A percentile compares a stretch with the other conserved stretches of the same genome.
Conservation (phyloP, 1,140 invertebrate genomes). For the Dinoponera quadriceps region DNA sequence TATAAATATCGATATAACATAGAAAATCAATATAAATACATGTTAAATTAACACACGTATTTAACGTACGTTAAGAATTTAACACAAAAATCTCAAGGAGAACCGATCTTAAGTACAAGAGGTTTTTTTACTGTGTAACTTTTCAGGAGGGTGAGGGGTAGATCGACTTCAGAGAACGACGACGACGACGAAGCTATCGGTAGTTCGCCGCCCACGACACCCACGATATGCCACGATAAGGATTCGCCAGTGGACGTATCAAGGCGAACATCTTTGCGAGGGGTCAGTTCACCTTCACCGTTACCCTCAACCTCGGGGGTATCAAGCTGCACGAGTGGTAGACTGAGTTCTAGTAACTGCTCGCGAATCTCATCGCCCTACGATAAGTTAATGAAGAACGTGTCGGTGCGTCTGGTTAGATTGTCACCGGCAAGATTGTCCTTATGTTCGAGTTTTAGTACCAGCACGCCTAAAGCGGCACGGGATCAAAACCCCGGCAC, state of each 20-base stretch:
- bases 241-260: neutral
- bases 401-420: slow-evolving; percentile 8
- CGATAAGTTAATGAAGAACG: neutral
- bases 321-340: neutral
- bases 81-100: no score
- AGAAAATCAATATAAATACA: no score
- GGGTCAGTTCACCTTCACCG: slow-evolving; percentile 69
- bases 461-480: slow-evolving; percentile 60
- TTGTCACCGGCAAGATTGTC: slow-evolving; percentile 19
- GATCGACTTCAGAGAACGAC: slow-evolving; percentile 1
- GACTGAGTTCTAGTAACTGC: neutral
- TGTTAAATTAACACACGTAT: no score
- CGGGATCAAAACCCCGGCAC: neutral
- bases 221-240: neutral
- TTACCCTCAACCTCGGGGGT: slow-evolving; percentile 59
- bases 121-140: no score
- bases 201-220: neutral
- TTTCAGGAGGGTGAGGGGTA: slow-evolving; percentile 50
- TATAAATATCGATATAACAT: no score
- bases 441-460: slow-evolving; percentile 60
- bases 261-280: slow-evolving; percentile 45
- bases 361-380: neutral
- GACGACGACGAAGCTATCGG: neutral
- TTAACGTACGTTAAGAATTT: no score
- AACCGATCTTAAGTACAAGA: no score